phyloP scores from a whole-genome alignment of 1,140 invertebrate species.

The Drosophila littoralis region DNA sequence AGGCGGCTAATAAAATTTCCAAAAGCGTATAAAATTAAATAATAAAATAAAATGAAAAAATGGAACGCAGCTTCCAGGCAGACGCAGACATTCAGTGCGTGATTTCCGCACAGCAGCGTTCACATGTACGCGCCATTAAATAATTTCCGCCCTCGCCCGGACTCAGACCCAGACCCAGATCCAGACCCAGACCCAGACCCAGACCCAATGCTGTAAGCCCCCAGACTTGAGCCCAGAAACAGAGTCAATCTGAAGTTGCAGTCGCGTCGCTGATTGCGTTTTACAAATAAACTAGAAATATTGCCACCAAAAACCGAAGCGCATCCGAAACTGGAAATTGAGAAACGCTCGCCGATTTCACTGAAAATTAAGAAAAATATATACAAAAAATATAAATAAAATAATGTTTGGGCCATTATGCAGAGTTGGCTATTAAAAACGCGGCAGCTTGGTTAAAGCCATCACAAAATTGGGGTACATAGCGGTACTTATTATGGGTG shows the following conservation, averaged over 20 bases:
- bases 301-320: conserved; percentile 51
- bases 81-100: conserved; percentile 65
- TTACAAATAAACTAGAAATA: conserved; percentile 78
- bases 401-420: conserved; percentile 52
- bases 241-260: conserved; percentile 31
- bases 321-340: conserved; percentile 64
- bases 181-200: not conserved
- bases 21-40: conserved; percentile 54
- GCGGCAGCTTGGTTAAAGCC: conserved; percentile 33
- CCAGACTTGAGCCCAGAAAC: not conserved
- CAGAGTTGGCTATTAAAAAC: conserved; percentile 70
- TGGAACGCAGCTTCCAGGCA: conserved; percentile 68
- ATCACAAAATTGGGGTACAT: conserved; percentile 78
- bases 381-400: not conserved
- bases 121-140: conserved; percentile 80
- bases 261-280: conserved; percentile 65
- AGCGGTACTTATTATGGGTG: conserved; percentile 82
- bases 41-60: conserved; percentile 47
- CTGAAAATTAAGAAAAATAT: conserved; percentile 36
- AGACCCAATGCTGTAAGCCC: conserved; percentile 8
- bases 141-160: conserved; percentile 73
- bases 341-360: conserved; percentile 71
- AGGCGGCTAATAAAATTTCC: conserved; percentile 65
- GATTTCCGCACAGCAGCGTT: conserved; percentile 70
- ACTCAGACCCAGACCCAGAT: too few relatives aligned